These are phyloP conservation scores for Drosophila setosimentum DNA, from an alignment of 2,888 invertebrate genomes.

Conservation along the genomic window DNA sequence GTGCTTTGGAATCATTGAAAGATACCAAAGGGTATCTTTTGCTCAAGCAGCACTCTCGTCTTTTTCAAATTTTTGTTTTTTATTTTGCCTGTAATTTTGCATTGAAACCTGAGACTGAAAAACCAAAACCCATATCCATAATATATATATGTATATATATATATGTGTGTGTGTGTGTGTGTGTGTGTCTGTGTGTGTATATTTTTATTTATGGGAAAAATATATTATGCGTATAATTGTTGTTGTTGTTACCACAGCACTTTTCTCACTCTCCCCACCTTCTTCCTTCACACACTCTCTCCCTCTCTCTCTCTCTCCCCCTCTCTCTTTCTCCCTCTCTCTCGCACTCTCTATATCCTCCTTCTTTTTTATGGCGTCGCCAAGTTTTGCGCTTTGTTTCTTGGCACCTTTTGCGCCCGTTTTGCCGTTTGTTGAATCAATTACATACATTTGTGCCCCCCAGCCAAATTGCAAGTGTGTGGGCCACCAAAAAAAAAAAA, in stretches of 20 bases:
- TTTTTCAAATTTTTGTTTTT: not conserved
- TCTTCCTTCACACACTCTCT: not conserved
- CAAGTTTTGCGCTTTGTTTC: conserved; percentile 66
- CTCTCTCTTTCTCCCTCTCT: not conserved
- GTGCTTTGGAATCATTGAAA: not conserved
- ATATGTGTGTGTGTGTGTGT: too few species aligned
- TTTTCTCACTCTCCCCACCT: conserved; percentile 3
- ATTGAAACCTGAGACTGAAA: not conserved
- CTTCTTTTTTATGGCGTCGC: conserved; percentile 36
- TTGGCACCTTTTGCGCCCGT: conserved; percentile 65
- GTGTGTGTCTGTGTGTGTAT: not conserved
- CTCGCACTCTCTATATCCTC: not conserved
- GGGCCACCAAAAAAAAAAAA: conserved; percentile 27
- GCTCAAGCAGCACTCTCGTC: not conserved
- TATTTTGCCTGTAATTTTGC: not conserved
- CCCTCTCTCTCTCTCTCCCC: not conserved
- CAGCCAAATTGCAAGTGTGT: conserved; percentile 56
- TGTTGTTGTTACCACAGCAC: conserved; percentile 61
- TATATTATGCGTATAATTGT: conserved; percentile 80
- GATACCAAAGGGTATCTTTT: not conserved
- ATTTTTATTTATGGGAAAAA: conserved; percentile 66
- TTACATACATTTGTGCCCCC: conserved; percentile 65
- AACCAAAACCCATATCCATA: not conserved
- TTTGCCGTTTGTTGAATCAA: conserved; percentile 71
- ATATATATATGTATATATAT: not conserved